Evolutionary conservation across 2,888 invertebrate genomes (phyloP).

Genomic region (Yponomeuta malinellus): DNA sequence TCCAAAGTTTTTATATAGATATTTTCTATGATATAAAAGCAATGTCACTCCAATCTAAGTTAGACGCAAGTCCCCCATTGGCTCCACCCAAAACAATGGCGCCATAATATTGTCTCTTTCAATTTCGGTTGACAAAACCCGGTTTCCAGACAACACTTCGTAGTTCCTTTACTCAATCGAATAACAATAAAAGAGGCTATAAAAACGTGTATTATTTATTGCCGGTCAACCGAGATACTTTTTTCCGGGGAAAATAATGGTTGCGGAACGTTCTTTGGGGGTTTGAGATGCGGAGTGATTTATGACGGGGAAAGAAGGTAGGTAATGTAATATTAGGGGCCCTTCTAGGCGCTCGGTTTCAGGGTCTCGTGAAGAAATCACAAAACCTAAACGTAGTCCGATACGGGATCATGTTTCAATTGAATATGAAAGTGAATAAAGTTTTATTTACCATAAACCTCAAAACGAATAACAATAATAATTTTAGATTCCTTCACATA

Average conservation of each 20-base stretch:
- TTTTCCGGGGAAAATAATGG: neutral
- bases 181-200: conserved; percentile 63
- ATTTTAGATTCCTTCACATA: too few species aligned
- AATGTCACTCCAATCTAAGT: too few species aligned
- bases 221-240: conserved; percentile 27
- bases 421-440: too few species aligned
- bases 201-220: conserved; percentile 64
- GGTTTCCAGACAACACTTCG: neutral
- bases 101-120: neutral
- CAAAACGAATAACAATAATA: too few species aligned
- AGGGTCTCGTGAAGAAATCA: neutral
- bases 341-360: neutral
- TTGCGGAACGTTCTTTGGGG: neutral
- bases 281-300: conserved; percentile 3
- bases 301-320: conserved; percentile 2
- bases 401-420: too few species aligned
- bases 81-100: neutral
- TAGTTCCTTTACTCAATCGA: conserved; percentile 44
- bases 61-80: too few species aligned
- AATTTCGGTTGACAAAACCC: neutral
- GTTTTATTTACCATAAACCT: too few species aligned
- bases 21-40: too few species aligned
- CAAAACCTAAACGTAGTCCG: too few species aligned
- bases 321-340: conserved; percentile 4
- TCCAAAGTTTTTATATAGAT: too few species aligned